phyloP scores from a whole-genome alignment of 2,888 invertebrate genomes.

The Agonopterix subpropinquella region DNA sequence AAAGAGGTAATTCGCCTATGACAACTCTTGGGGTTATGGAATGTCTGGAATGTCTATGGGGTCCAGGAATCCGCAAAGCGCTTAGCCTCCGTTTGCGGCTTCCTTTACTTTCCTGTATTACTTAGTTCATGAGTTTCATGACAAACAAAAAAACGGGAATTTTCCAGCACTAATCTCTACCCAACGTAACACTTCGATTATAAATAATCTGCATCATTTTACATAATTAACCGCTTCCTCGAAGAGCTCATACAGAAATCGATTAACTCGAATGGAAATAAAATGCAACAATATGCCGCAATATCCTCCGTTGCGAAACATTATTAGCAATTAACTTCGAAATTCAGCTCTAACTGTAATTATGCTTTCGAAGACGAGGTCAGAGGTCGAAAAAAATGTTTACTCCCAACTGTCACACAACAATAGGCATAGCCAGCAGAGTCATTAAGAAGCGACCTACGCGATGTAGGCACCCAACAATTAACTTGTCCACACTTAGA shows the following conservation, averaged over 20 bases:
- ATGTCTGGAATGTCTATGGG: no score
- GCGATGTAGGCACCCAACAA: conserved; percentile 44
- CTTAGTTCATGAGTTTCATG: background rate
- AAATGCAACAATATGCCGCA: conserved; percentile 2
- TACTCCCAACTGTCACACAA: conserved; percentile 3
- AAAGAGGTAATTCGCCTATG: no score
- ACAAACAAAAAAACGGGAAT: background rate
- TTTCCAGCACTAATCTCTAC: no score
- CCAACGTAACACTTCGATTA: no score
- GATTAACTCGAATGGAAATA: conserved; percentile 3
- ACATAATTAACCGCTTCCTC: background rate
- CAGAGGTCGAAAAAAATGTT: background rate
- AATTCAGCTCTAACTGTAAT: background rate
- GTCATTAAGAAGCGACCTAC: conserved; percentile 6
- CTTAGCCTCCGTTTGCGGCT: no score
- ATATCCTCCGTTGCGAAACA: conserved; percentile 1
- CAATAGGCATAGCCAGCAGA: background rate
- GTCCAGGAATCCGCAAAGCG: no score
- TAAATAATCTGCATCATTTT: background rate
- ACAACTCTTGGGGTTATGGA: no score
- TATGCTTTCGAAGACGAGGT: background rate
- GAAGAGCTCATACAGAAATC: conserved; percentile 1
- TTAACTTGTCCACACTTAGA: conserved; percentile 61
- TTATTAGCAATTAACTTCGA: conserved; percentile 1
- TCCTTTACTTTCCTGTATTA: no score